A percentile compares a stretch with the other conserved stretches of the same genome.
Conservation (phyloP, 2,888 invertebrate genomes). For the Trichacis sp. region DNA sequence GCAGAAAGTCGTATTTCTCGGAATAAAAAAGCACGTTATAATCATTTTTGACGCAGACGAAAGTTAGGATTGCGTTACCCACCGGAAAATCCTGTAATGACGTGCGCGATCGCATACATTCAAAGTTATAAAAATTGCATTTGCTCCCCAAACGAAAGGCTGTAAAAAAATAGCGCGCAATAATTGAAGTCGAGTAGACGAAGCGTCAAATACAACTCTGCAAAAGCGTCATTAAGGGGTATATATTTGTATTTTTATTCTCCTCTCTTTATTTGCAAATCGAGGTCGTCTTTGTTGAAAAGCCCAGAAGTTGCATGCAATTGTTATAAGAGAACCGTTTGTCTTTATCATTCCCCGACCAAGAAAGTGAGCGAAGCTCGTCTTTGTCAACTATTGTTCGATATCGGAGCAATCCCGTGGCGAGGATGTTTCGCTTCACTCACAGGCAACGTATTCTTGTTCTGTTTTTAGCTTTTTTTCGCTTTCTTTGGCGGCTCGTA, state of each 20-base stretch:
- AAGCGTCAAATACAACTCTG: no score
- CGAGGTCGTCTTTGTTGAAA: slow-evolving; percentile 23
- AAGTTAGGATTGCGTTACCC: no score
- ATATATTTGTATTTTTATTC: slow-evolving; percentile 1
- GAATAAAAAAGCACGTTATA: no score
- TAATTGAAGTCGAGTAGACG: not conserved
- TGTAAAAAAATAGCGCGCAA: no score
- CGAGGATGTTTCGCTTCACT: slow-evolving; percentile 27
- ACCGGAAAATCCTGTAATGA: no score
- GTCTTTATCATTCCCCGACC: slow-evolving; percentile 27
- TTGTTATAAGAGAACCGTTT: slow-evolving; percentile 26
- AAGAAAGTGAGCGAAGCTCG: slow-evolving; percentile 30
- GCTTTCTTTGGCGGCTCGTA: slow-evolving; percentile 4
- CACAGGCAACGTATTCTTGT: slow-evolving; percentile 26
- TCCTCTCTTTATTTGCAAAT: slow-evolving; percentile 18
- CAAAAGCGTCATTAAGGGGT: not conserved
- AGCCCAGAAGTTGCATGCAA: slow-evolving; percentile 20
- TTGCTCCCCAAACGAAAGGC: no score
- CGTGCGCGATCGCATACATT: no score
- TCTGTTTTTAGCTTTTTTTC: slow-evolving; percentile 25
- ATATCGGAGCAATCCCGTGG: slow-evolving; percentile 26
- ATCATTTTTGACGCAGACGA: no score
- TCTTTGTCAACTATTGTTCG: slow-evolving; percentile 31
- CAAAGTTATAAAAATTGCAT: no score
- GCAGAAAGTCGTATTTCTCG: no score